Percentiles rank a stretch among this genome's conserved stretches.
These are phyloP conservation scores for Mugil cephalus DNA, from an alignment of 2,113 vertebrate species.

Conservation along the genomic window DNA sequence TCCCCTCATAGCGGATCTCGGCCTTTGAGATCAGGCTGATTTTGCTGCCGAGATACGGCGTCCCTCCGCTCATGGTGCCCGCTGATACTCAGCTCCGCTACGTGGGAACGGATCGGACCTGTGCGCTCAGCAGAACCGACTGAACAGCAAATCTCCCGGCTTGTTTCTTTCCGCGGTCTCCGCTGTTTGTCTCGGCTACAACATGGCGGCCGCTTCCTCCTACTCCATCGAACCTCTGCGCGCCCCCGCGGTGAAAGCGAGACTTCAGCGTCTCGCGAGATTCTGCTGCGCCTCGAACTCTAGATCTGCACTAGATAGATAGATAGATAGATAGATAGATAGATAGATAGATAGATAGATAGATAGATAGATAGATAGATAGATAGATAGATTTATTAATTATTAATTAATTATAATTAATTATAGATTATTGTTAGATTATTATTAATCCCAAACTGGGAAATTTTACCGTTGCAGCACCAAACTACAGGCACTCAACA, in stretches of 20 bases:
- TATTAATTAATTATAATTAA: too few relatives aligned
- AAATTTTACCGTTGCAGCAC: too few relatives aligned
- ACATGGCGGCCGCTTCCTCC: slow-evolving; percentile 92
- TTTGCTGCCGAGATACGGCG: slow-evolving; percentile 92
- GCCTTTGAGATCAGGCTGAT: slow-evolving; percentile 93
- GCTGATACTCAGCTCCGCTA: background rate
- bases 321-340: too few relatives aligned
- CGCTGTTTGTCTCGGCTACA: slow-evolving; percentile 70
- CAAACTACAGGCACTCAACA: too few relatives aligned
- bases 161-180: slow-evolving; percentile 43
- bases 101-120: background rate
- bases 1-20: slow-evolving; percentile 84
- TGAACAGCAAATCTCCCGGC: background rate
- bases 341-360: too few relatives aligned
- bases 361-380: too few relatives aligned
- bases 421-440: too few relatives aligned
- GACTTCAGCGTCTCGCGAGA: slow-evolving; percentile 81
- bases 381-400: too few relatives aligned
- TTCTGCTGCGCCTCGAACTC: background rate
- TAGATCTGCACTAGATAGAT: slow-evolving; percentile 52
- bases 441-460: too few relatives aligned
- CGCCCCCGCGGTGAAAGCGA: slow-evolving; percentile 84
- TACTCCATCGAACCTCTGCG: slow-evolving; percentile 76
- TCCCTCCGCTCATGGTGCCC: slow-evolving; percentile 86
- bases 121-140: background rate